A percentile compares a stretch with the other conserved stretches of the same genome.
Evolutionary conservation across 2,888 invertebrate species (phyloP).

Genomic region (Ganaspis brasiliensis): DNA sequence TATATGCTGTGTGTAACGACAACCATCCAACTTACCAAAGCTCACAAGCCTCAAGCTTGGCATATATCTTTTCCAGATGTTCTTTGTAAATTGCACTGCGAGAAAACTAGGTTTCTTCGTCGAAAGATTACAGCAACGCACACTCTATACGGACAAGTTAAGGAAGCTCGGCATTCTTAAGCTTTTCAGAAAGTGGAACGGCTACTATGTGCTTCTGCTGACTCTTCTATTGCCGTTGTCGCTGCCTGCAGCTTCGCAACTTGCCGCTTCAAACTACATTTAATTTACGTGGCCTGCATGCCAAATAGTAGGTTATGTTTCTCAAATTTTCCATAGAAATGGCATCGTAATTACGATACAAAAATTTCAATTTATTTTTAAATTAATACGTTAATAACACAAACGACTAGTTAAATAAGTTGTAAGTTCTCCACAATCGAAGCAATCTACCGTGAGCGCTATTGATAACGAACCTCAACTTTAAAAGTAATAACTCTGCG

Average conservation of each 20-base stretch:
- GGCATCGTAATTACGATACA: no score
- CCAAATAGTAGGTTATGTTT: slow-evolving; percentile 10
- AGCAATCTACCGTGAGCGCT: no score
- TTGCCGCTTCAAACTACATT: slow-evolving; percentile 19
- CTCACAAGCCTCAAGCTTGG: slow-evolving; percentile 13
- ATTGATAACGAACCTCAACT: no score
- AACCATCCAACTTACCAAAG: neutral
- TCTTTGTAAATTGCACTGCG: slow-evolving; percentile 28
- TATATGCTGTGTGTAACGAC: no score
- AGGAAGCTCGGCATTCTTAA: slow-evolving; percentile 23
- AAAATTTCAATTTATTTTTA: no score
- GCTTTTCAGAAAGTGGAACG: slow-evolving; percentile 27
- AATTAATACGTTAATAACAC: no score
- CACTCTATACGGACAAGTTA: slow-evolving; percentile 26
- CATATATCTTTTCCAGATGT: slow-evolving; percentile 21
- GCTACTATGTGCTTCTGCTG: slow-evolving; percentile 4
- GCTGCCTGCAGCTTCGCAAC: slow-evolving; percentile 1
- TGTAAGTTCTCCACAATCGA: no score
- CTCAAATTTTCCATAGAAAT: slow-evolving; percentile 11
- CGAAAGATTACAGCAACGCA: slow-evolving; percentile 22
- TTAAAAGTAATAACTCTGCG: no score
- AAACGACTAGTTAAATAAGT: no score
- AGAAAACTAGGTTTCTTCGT: slow-evolving; percentile 13
- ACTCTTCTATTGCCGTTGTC: neutral
- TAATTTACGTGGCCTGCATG: slow-evolving; percentile 4